Evolutionary conservation across 1,140 invertebrate species (phyloP).

Genomic region (Latrodectus geometricus): DNA sequence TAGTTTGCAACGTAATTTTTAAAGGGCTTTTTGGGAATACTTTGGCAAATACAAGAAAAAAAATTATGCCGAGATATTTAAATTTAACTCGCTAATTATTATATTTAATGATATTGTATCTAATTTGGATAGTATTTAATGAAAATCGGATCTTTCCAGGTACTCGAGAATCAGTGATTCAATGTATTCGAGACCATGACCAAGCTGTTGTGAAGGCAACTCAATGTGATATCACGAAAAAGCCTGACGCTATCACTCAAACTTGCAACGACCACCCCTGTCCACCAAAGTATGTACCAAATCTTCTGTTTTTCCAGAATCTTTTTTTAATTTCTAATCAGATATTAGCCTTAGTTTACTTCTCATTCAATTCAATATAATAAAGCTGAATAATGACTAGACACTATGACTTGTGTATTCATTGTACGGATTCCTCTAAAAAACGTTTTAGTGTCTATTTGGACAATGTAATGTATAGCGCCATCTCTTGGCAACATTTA

Average conservation of each 20-base stretch:
- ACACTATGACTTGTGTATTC: neutral
- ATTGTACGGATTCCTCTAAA: no score
- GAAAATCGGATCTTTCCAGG: conserved; percentile 68
- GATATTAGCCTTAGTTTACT: neutral
- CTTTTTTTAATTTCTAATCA: no score
- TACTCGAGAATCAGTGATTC: conserved; percentile 88
- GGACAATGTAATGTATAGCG: no score
- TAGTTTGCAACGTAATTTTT: no score
- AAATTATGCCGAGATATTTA: no score
- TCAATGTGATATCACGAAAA: conserved; percentile 83
- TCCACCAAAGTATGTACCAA: conserved; percentile 68
- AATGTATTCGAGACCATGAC: conserved; percentile 88
- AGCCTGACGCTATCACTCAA: conserved; percentile 88
- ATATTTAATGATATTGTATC: no score
- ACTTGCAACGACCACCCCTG: conserved; percentile 95
- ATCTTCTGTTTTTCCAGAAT: neutral
- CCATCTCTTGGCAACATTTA: no score
- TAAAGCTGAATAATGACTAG: neutral
- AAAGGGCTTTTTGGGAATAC: no score
- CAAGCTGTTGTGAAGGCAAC: conserved; percentile 85
- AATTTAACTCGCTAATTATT: no score
- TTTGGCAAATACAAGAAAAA: no score
- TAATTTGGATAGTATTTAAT: no score
- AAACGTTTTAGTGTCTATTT: no score
- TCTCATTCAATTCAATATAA: neutral